phyloP scores from a whole-genome alignment of 2,797 vertebrate species.

The Pangasius krempfi region DNA sequence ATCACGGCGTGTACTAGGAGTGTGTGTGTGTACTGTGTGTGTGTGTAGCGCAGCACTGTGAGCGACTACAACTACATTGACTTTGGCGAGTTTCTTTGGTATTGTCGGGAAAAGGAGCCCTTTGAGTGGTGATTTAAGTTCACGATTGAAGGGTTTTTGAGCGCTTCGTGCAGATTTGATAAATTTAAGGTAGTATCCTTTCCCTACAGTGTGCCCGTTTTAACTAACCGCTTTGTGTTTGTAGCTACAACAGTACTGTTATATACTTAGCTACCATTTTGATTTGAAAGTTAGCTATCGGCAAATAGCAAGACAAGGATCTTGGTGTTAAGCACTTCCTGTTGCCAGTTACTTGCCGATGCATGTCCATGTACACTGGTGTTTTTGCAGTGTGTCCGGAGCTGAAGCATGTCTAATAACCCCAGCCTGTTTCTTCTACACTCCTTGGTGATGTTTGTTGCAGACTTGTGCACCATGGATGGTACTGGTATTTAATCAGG shows the following conservation, averaged over 20 bases:
- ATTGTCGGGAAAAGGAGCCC: not conserved
- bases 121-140: too few relatives aligned
- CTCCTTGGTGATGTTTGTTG: not conserved
- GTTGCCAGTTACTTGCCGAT: not conserved
- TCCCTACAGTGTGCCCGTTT: too few relatives aligned
- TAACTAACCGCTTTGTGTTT: not conserved
- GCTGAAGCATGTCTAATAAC: not conserved
- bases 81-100: not conserved
- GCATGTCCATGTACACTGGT: not conserved
- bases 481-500: not conserved
- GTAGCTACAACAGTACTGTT: not conserved
- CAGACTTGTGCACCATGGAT: not conserved
- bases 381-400: not conserved
- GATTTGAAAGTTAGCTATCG: not conserved
- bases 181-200: too few relatives aligned
- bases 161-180: not conserved
- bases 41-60: not conserved
- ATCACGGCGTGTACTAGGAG: not conserved
- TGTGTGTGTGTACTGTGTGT: not conserved
- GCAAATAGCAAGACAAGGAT: too few relatives aligned
- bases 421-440: not conserved
- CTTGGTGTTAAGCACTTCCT: not conserved
- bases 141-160: not conserved
- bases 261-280: not conserved
- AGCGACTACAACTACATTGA: not conserved